Percentiles rank a stretch among this genome's conserved stretches.
These are phyloP conservation scores for Neodiprion fabricii DNA, from an alignment of 1,140 invertebrate species.

Conservation along the genomic window DNA sequence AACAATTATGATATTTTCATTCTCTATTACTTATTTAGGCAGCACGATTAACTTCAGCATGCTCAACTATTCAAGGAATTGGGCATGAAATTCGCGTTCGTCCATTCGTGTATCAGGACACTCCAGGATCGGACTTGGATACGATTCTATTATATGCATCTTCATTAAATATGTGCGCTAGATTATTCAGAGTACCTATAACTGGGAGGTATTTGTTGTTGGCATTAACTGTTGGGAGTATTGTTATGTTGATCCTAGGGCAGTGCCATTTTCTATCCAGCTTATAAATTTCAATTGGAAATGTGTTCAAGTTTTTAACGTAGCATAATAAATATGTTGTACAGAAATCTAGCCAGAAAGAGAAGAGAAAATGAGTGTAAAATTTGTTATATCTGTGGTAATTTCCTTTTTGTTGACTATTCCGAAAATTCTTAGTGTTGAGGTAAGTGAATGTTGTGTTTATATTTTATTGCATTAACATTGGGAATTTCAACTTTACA, in stretches of 20 bases:
- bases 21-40: slow-evolving; percentile 65
- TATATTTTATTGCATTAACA: too few relatives aligned
- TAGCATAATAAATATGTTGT: too few relatives aligned
- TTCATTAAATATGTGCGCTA: slow-evolving; percentile 74
- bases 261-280: slow-evolving; percentile 65
- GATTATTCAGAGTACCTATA: slow-evolving; percentile 74
- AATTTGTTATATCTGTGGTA: background rate
- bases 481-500: too few relatives aligned
- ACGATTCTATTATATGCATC: slow-evolving; percentile 79
- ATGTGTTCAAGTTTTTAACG: too few relatives aligned
- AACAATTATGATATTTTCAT: slow-evolving; percentile 5
- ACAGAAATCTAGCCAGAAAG: background rate
- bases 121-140: slow-evolving; percentile 74
- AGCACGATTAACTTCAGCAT: slow-evolving; percentile 77
- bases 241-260: slow-evolving; percentile 70
- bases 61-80: slow-evolving; percentile 70
- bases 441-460: too few relatives aligned
- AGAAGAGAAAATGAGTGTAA: background rate
- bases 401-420: background rate
- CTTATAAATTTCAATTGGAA: background rate
- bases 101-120: slow-evolving; percentile 80
- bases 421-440: background rate
- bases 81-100: slow-evolving; percentile 80
- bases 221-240: slow-evolving; percentile 64
- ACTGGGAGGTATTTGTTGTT: slow-evolving; percentile 72